Percentiles rank a stretch among this genome's conserved stretches.
These are phyloP conservation scores for Rallus crepitans DNA, from an alignment of 2,797 vertebrate genomes.

Conservation along the genomic window DNA sequence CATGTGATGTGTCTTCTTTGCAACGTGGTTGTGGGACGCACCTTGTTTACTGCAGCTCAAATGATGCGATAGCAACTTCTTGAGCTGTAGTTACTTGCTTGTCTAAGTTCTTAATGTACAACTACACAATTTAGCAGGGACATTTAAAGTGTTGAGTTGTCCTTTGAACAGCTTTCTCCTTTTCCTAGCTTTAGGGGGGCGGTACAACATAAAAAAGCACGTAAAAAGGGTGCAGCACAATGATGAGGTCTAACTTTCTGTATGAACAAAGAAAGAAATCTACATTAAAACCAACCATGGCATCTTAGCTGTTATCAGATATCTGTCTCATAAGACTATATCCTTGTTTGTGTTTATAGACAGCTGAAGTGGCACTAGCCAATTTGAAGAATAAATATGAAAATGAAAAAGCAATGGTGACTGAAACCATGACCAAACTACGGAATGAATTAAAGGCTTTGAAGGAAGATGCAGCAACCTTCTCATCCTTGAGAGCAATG, in stretches of 20 bases:
- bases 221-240: neutral
- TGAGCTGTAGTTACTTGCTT: neutral
- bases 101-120: neutral
- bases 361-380: conserved; percentile 93
- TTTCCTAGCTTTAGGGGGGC: neutral
- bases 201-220: neutral
- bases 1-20: fast-evolving
- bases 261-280: neutral
- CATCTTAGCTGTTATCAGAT: neutral
- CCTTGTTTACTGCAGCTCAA: neutral
- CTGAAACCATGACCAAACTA: conserved; percentile 98
- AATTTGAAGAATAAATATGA: conserved; percentile 99
- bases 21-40: fast-evolving
- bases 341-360: conserved; percentile 79
- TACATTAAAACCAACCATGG: neutral
- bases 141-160: neutral
- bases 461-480: conserved; percentile 98
- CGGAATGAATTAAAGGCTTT: conserved; percentile 97
- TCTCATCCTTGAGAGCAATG: conserved; percentile 98
- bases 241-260: neutral
- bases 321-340: neutral
- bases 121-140: neutral
- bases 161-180: neutral
- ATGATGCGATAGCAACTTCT: neutral
- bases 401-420: conserved; percentile 97